Base-by-base conservation (phyloP, 2,888 invertebrate genomes). In the Chloroclysta siterata region DNA sequence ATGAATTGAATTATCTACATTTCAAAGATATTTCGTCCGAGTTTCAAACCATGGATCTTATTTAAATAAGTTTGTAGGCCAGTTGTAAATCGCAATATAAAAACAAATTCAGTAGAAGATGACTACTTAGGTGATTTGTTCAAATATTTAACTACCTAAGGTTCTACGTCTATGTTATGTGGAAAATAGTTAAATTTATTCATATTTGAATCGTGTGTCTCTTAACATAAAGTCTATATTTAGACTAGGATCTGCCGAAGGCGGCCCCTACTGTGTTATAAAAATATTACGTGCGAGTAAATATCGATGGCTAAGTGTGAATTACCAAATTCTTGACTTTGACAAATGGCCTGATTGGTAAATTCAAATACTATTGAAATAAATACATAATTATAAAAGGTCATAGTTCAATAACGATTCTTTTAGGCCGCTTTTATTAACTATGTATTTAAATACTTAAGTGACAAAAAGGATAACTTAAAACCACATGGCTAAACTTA, bases 251-350 rank as follows among this genome's bases (percentile, higher is more conserved):
- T 39, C 1, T 29, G 46, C 3, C 13, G 15, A 54, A 41, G 36
- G 15, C 39, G 15, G 11, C n/a, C n/a, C 44, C 29, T 54, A 46
- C 41, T 33, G 46, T 59, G 44, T 29, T 15, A 33, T 28, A 10
- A 14, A 17, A 59, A 51, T 39, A 39, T 39, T 39, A 29, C 13
- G 42, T 53, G 8, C 36, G 33, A 28, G 57, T 57, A 57, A 65
- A 64, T 64, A 65, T 64, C 64, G 56, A 60, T 57, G 48, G 48
- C 44, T 56, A 56, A 56, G 60, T 60, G 57, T 50, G 56, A 65
- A 53, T 50, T 60, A 48, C 53, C 53, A 53, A 60, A 65, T 53
- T 60, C 48, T 54, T 54, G 41, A 48, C 17, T 48, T 33, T 36
- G 41, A 29, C 33, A 39, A 52, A 28, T 29, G 33, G 44, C 14